Base-by-base conservation (phyloP, 1,140 invertebrate species). In the Drosophila gunungcola region DNA sequence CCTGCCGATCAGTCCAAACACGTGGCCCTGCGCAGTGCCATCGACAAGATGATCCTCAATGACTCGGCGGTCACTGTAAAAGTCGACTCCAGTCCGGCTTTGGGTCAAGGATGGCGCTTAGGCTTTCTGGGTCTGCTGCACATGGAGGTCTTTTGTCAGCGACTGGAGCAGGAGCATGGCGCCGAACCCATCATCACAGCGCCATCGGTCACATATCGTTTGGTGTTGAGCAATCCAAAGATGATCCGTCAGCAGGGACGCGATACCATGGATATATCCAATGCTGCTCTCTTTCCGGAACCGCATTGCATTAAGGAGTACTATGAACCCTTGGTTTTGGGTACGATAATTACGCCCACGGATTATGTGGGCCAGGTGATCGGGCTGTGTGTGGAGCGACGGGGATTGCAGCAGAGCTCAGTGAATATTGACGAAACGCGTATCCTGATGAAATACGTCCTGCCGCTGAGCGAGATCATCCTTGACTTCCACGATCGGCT, bases 61-160 rank as follows among this genome's bases (percentile, higher is more conserved):
- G 99, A 99, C 93, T 96, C 97, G 51, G 98, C 97, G 83, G 98
- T 99, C 3, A 94, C 94, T 16, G 93, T 98, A 1, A 93, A 93
- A 51, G 80, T 95, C 25, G 98, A 99, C 93, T 95, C 95, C 2
- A 98, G 98, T 94, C 95, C 97, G 63, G 98, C 98, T 3, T 93
- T 99, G 48, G 99, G 99, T 11, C 96, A 97, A 92, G 98, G 98
- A 39, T 99, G 97, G 96, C 94, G 97, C 48, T 92, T 98, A 36
- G 98, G 98, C 4, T 99, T 99, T 93, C 93, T 99, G 4, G 98
- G 98, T 0, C 93, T 99, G 3, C 93, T 99, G 6, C 98, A 99
- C 92, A 96, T 99, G 94, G 98, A 99, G 93, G 98, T 99, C 0
- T 99, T 99, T 90, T 96, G 95, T 64, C 98, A 99, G 92, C 93